Percentiles rank a stretch among this genome's conserved stretches.
phyloP scores from a whole-genome alignment of 2,888 invertebrate species.

The Lithophane semibrunnea region DNA sequence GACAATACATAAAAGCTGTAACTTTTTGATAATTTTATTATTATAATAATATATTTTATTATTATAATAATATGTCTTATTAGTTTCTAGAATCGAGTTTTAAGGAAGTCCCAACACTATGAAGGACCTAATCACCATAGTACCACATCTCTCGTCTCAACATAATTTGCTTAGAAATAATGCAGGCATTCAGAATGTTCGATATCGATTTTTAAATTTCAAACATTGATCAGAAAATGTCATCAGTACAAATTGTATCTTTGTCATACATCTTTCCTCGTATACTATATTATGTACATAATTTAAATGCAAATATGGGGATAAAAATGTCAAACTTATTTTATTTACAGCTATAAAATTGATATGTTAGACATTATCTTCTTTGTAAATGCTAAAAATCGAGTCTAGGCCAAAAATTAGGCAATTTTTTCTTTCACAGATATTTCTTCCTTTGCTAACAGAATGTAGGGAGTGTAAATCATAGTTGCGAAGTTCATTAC shows the following conservation, averaged over 20 bases:
- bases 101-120: slow-evolving; percentile 21
- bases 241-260: slow-evolving; percentile 35
- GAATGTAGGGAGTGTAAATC: background rate
- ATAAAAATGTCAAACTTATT: slow-evolving; percentile 49
- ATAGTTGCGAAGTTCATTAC: no score
- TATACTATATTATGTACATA: slow-evolving; percentile 64
- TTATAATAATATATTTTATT: slow-evolving; percentile 10
- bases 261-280: slow-evolving; percentile 48
- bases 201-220: slow-evolving; percentile 9
- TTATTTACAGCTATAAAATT: slow-evolving; percentile 68
- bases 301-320: slow-evolving; percentile 39
- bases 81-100: slow-evolving; percentile 17
- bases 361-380: slow-evolving; percentile 74
- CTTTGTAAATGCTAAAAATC: slow-evolving; percentile 54
- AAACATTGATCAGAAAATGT: slow-evolving; percentile 52
- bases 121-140: background rate
- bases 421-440: slow-evolving; percentile 6
- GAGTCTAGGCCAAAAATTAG: slow-evolving; percentile 35
- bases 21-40: background rate
- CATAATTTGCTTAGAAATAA: background rate
- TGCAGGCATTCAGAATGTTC: background rate
- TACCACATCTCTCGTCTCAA: background rate
- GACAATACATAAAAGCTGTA: slow-evolving; percentile 47
- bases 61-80: slow-evolving; percentile 6
- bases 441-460: slow-evolving; percentile 10